A percentile compares a stretch with the other conserved stretches of the same genome.
Conservation (phyloP, 2,888 invertebrate species). For the Volucella inanis region DNA sequence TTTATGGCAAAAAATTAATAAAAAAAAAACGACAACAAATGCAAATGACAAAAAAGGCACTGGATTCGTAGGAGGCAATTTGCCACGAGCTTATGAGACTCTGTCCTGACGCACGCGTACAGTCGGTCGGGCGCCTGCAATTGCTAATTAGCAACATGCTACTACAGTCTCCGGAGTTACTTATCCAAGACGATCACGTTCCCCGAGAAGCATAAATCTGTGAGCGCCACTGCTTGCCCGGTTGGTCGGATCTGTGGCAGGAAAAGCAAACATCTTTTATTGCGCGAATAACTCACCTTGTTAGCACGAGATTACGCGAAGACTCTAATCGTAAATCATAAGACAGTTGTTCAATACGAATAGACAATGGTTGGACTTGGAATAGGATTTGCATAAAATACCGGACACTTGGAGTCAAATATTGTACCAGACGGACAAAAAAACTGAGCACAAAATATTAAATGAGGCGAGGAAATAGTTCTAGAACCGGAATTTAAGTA, state of each 20-base stretch:
- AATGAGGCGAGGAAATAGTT: too few relatives aligned
- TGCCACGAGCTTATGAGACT: conserved; percentile 38
- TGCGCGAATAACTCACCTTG: conserved; percentile 57
- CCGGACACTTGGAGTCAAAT: too few relatives aligned
- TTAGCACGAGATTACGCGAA: conserved; percentile 54
- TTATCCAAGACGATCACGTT: conserved; percentile 38
- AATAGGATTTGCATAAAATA: too few relatives aligned
- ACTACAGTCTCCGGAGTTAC: conserved; percentile 6
- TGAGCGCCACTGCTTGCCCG: not conserved
- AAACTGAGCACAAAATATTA: too few relatives aligned
- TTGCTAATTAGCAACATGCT: conserved; percentile 60
- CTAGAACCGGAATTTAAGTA: too few relatives aligned
- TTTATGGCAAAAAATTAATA: not conserved
- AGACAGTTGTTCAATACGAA: conserved; percentile 13
- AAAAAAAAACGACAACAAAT: not conserved
- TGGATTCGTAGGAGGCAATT: conserved; percentile 31
- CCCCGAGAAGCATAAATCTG: conserved; percentile 16
- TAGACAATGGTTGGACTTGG: too few relatives aligned
- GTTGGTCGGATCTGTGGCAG: conserved; percentile 28
- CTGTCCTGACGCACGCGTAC: too few relatives aligned
- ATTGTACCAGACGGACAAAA: too few relatives aligned
- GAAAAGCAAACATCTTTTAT: conserved; percentile 50
- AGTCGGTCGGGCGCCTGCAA: conserved; percentile 1
- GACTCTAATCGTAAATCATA: conserved; percentile 57
- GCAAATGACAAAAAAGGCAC: conserved; percentile 49